phyloP scores from a whole-genome alignment of 2,888 invertebrate genomes.

The Pseudanteris insignis region DNA sequence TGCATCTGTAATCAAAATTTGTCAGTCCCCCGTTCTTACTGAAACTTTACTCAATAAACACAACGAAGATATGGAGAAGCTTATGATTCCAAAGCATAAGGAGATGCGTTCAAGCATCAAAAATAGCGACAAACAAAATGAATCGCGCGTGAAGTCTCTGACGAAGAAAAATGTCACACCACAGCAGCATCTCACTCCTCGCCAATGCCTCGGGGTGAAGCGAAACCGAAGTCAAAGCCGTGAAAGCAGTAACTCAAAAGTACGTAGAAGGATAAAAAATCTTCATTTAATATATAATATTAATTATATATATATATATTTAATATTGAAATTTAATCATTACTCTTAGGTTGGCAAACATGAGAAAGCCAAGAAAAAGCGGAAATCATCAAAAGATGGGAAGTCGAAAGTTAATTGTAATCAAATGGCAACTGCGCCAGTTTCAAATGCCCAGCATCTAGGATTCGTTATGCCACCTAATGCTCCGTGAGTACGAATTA shows the following conservation, averaged over 20 bases:
- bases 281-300: too few relatives aligned
- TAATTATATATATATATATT: not conserved
- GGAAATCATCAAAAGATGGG: slow-evolving; percentile 4
- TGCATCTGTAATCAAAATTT: slow-evolving; percentile 50
- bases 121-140: slow-evolving; percentile 67
- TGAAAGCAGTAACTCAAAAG: slow-evolving; percentile 69
- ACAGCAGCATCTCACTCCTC: slow-evolving; percentile 51
- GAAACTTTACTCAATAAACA: slow-evolving; percentile 73
- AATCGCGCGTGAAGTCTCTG: slow-evolving; percentile 66
- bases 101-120: slow-evolving; percentile 70
- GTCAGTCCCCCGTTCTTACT: slow-evolving; percentile 70
- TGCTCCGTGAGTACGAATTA: slow-evolving; percentile 15
- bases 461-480: slow-evolving; percentile 12
- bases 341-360: slow-evolving; percentile 8
- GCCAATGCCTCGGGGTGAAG: slow-evolving; percentile 70
- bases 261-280: slow-evolving; percentile 42
- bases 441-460: not conserved
- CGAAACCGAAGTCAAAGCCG: slow-evolving; percentile 72
- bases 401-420: slow-evolving; percentile 4
- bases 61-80: slow-evolving; percentile 84
- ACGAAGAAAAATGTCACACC: slow-evolving; percentile 60
- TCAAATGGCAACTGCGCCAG: not conserved
- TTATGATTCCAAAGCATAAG: slow-evolving; percentile 77
- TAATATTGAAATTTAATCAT: too few relatives aligned
- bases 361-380: not conserved